These are phyloP conservation scores for Sialis fuliginosa DNA, from an alignment of 2,888 invertebrate genomes.

Conservation along the genomic window DNA sequence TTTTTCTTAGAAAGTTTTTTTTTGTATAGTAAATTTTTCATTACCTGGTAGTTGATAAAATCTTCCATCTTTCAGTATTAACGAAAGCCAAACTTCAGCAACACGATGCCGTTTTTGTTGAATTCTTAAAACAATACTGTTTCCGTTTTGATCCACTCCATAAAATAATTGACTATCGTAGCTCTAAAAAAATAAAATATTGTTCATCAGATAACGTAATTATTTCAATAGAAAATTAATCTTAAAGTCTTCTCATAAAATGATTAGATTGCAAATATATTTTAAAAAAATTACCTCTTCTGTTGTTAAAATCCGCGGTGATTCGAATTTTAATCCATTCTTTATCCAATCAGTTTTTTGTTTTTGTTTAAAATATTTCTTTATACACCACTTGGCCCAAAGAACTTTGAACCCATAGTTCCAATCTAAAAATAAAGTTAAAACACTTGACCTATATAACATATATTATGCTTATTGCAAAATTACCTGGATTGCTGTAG, in stretches of 20 bases:
- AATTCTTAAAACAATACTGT: conserved; percentile 33
- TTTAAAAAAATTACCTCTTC: conserved; percentile 21
- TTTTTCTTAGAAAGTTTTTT: no score
- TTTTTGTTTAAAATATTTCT: conserved; percentile 21
- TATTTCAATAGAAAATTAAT: not conserved
- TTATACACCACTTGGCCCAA: conserved; percentile 25
- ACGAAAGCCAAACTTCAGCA: conserved; percentile 36
- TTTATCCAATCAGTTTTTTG: conserved; percentile 10
- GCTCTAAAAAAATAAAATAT: conserved; percentile 17
- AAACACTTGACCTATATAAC: not conserved
- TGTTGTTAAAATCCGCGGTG: conserved; percentile 13
- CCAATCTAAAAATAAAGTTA: conserved; percentile 24
- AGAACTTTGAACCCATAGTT: conserved; percentile 28
- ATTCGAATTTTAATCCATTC: conserved; percentile 12
- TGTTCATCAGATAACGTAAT: not conserved
- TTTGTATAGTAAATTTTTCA: no score
- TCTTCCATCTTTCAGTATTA: conserved; percentile 26
- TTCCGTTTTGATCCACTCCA: conserved; percentile 36
- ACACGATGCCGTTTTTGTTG: conserved; percentile 29
- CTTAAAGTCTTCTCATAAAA: no score
- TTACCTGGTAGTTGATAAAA: conserved; percentile 28
- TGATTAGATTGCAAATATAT: not conserved
- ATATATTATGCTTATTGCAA: not conserved
- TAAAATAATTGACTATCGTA: conserved; percentile 28
- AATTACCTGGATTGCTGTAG: conserved; percentile 4